A percentile compares a stretch with the other conserved stretches of the same genome.
These are phyloP conservation scores for Cavia aperea DNA, from an alignment of 2,113 vertebrate genomes.

Conservation along the genomic window DNA sequence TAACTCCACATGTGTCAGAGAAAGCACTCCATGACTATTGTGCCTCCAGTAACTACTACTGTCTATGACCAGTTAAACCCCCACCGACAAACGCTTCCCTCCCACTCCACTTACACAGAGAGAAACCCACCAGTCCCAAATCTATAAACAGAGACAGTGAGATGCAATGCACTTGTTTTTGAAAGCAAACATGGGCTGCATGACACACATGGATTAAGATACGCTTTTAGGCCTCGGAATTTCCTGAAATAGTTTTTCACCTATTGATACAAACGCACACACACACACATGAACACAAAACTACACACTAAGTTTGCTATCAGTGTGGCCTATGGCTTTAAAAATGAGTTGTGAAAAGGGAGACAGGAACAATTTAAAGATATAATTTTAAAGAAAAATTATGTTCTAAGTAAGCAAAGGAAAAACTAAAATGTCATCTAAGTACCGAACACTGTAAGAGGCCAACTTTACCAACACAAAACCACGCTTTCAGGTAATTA, in stretches of 20 bases:
- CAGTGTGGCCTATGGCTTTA: conserved; percentile 26
- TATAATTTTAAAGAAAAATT: conserved; percentile 27
- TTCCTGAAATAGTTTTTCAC: conserved; percentile 32
- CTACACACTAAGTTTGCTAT: not conserved
- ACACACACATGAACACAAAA: not conserved
- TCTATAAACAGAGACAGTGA: conserved; percentile 28
- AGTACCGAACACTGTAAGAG: not conserved
- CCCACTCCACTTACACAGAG: not conserved
- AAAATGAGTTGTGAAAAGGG: not conserved
- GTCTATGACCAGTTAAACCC: not conserved
- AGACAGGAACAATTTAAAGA: conserved; percentile 3
- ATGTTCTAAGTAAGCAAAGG: conserved; percentile 10
- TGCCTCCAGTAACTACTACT: not conserved
- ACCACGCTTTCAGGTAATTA: conserved; percentile 6
- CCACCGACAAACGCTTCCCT: not conserved
- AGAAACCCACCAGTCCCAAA: not conserved
- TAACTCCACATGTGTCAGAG: conserved; percentile 22
- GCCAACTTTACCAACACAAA: conserved; percentile 8
- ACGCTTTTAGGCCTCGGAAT: conserved; percentile 14
- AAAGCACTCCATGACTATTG: conserved; percentile 36
- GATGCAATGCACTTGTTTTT: conserved; percentile 35
- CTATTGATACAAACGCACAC: not conserved
- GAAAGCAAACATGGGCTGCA: conserved; percentile 9
- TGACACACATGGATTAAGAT: not conserved
- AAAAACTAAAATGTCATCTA: conserved; percentile 44